Evolutionary conservation across 2,888 invertebrate species (phyloP), one percentile per base, ranked within the genome.

Genomic region (Hoplodrina blanda): DNA sequence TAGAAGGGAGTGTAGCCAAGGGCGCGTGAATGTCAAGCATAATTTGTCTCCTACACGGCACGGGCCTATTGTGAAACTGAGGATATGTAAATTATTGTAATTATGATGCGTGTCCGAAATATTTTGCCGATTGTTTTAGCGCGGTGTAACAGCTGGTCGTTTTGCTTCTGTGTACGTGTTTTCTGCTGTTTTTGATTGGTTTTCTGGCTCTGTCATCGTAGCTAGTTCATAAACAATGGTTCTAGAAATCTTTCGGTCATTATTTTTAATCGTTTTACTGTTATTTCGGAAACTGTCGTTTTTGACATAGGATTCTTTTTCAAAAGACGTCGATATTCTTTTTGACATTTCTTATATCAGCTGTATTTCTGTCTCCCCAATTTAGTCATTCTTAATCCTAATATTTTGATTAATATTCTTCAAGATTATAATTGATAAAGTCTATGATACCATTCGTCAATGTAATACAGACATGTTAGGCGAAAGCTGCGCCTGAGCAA

Each of bases 11-110:
- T 49, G 49, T 46, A 50, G 10, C 30, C 80, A 84, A 76, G 78
- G 76, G 69, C 81, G 72, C 25, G 55, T 56, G 90, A 90, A 92
- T 89, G 88, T 89, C 86, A 87, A 82, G 87, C 85, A 91, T 91
- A 91, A 90, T 90, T 89, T 88, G 85, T 92, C 93, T 91, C 94
- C 94, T 93, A 94, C 94, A 94, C 93, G 86, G 74, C 74, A 87
- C 86, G 87, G 82, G 85, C 83, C 88, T 82, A 90, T 92, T 93
- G 88, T 86, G 90, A 85, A 79, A 84, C 66, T 73, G 74, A 81
- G 80, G 80, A 84, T 87, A 88, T 89, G 87, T 87, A 88, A 89
- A 90, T 89, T 25, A 90, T 89, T 78, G 83, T 86, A 87, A 87
- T 90, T 89, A 86, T 81, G 84, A 83, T 89, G 85, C 86, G 82